These are phyloP conservation scores for Alligator mississippiensis DNA, from an alignment of 2,113 vertebrate genomes.

Conservation along the genomic window DNA sequence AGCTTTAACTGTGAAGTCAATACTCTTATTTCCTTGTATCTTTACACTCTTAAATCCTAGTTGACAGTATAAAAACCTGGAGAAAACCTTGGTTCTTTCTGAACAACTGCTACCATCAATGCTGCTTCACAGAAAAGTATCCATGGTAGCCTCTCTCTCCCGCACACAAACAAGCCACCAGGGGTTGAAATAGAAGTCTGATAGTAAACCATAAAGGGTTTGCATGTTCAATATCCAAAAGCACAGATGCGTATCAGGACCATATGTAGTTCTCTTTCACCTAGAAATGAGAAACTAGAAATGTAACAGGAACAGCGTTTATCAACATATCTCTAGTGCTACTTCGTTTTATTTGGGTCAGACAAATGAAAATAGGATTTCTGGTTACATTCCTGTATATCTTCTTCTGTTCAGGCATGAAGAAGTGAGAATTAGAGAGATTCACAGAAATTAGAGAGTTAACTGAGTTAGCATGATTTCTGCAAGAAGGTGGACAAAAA, in stretches of 20 bases:
- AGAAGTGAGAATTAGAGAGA: not conserved
- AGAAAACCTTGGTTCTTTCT: conserved; percentile 34
- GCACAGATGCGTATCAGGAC: not conserved
- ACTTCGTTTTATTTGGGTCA: not conserved
- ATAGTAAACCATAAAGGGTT: not conserved
- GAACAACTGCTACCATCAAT: not conserved
- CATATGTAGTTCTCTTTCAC: not conserved
- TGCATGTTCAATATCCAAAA: not conserved
- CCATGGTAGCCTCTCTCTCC: not conserved
- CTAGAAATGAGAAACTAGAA: not conserved
- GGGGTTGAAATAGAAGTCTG: not conserved
- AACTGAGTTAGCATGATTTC: not conserved
- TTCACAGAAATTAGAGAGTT: not conserved
- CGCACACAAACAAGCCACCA: rapidly evolving
- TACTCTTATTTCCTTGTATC: not conserved
- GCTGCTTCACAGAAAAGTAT: not conserved
- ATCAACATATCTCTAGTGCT: not conserved
- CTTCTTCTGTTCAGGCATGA: not conserved
- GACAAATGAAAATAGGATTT: rapidly evolving
- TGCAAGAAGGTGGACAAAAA: not conserved
- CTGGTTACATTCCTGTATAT: not conserved
- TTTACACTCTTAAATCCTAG: not conserved
- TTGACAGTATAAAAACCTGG: conserved; percentile 9
- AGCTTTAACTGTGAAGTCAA: not conserved
- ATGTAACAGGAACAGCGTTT: not conserved